A percentile compares a stretch with the other conserved stretches of the same genome.
These are phyloP conservation scores for Ia io DNA, from an alignment of 2,113 vertebrate genomes.

Conservation along the genomic window DNA sequence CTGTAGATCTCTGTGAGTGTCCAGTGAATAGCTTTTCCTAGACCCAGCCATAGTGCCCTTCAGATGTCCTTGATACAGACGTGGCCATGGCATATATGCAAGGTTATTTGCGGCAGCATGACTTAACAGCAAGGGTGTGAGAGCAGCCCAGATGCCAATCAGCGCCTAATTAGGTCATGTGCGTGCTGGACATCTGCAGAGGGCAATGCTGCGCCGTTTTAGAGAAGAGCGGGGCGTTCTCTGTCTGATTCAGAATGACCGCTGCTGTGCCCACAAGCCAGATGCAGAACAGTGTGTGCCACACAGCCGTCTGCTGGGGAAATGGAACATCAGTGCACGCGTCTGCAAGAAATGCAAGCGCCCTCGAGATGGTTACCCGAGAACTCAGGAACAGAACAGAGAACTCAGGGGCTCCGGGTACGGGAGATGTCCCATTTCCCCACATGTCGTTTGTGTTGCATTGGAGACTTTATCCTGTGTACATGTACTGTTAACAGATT, in stretches of 20 bases:
- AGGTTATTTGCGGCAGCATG: not conserved
- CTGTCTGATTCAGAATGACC: no score
- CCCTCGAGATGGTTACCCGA: fast-evolving
- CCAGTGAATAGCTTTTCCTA: fast-evolving
- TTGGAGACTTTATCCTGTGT: fast-evolving
- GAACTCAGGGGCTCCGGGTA: fast-evolving
- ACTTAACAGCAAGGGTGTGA: not conserved
- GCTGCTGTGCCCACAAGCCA: fast-evolving
- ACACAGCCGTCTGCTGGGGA: fast-evolving
- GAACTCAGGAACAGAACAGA: not conserved
- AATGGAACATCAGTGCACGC: fast-evolving
- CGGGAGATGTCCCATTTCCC: not conserved
- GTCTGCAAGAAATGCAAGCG: fast-evolving
- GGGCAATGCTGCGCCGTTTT: fast-evolving
- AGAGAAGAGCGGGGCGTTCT: no score
- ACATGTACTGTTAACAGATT: fast-evolving
- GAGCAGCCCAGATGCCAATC: not conserved
- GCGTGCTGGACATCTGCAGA: not conserved
- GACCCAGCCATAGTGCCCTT: not conserved
- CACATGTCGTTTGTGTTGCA: fast-evolving
- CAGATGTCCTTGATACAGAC: not conserved
- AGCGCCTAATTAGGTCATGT: fast-evolving
- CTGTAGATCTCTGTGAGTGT: not conserved
- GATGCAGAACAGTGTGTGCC: fast-evolving
- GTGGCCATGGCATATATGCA: fast-evolving